Percentiles rank a stretch among this genome's conserved stretches.
Conservation (phyloP, 2,888 invertebrate genomes). For the Orgyia antiqua region DNA sequence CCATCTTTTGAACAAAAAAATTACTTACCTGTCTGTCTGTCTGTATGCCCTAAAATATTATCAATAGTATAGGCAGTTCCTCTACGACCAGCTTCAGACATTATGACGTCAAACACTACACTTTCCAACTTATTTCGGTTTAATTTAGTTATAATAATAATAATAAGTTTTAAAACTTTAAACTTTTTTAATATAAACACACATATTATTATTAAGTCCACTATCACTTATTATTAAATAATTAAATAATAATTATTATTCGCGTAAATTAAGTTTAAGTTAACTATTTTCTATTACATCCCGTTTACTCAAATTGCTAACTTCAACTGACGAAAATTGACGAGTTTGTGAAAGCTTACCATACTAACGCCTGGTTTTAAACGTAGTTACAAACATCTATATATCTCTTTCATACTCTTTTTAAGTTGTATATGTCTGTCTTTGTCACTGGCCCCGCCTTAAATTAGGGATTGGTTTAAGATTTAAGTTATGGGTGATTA, state of each 20-base stretch:
- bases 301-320: conserved; percentile 28
- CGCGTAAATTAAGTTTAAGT: conserved; percentile 28
- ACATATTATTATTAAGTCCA: too few species aligned
- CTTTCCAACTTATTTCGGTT: conserved; percentile 2
- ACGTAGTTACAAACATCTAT: conserved; percentile 16
- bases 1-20: too few species aligned
- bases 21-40: conserved; percentile 38
- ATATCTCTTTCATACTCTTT: conserved; percentile 24
- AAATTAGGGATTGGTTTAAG: conserved; percentile 32
- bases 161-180: too few species aligned
- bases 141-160: too few species aligned
- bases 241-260: conserved; percentile 1
- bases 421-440: conserved; percentile 15
- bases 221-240: not conserved
- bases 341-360: conserved; percentile 14
- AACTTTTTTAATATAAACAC: too few species aligned
- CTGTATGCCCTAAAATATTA: conserved; percentile 59
- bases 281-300: conserved; percentile 15
- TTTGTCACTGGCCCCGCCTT: conserved; percentile 40
- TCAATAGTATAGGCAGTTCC: conserved; percentile 67
- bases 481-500: conserved; percentile 24
- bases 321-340: conserved; percentile 33
- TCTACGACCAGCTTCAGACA: conserved; percentile 48
- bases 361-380: conserved; percentile 34
- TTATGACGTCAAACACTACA: conserved; percentile 24